Percentiles rank a stretch among this genome's conserved stretches.
Conservation (phyloP, 2,888 invertebrate species). For the Phortica magna region DNA sequence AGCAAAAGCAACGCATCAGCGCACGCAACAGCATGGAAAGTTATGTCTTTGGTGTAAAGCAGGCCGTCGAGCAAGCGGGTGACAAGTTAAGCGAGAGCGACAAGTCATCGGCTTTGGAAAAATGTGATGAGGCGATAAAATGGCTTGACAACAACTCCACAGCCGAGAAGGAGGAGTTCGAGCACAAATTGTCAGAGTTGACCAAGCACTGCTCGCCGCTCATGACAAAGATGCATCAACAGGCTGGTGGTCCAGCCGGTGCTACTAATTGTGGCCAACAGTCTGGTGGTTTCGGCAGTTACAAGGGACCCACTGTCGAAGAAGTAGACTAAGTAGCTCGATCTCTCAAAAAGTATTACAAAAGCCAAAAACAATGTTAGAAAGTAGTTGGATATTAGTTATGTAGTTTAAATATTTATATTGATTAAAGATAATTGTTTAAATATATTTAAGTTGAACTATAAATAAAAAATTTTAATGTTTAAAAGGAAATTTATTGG, state of each 20-base stretch:
- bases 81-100: slow-evolving; percentile 86
- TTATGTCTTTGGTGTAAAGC: slow-evolving; percentile 86
- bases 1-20: slow-evolving; percentile 83
- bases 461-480: no score
- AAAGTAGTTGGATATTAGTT: no score
- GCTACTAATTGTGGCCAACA: slow-evolving; percentile 90
- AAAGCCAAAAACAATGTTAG: no score
- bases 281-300: slow-evolving; percentile 65
- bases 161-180: slow-evolving; percentile 88
- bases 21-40: slow-evolving; percentile 88
- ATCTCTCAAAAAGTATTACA: no score
- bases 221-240: no score
- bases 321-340: slow-evolving; percentile 86
- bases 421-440: no score
- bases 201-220: no score
- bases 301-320: slow-evolving; percentile 83
- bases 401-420: no score
- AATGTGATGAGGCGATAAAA: slow-evolving; percentile 84
- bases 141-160: slow-evolving; percentile 91
- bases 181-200: slow-evolving; percentile 86
- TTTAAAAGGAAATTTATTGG: no score
- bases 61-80: slow-evolving; percentile 83
- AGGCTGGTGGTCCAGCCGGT: slow-evolving; percentile 86
- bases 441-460: no score
- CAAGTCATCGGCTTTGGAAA: slow-evolving; percentile 83